These are phyloP conservation scores for Cladopsammia gracilis DNA, from an alignment of 64 coral and sea anemone species.

Conservation along the genomic window DNA sequence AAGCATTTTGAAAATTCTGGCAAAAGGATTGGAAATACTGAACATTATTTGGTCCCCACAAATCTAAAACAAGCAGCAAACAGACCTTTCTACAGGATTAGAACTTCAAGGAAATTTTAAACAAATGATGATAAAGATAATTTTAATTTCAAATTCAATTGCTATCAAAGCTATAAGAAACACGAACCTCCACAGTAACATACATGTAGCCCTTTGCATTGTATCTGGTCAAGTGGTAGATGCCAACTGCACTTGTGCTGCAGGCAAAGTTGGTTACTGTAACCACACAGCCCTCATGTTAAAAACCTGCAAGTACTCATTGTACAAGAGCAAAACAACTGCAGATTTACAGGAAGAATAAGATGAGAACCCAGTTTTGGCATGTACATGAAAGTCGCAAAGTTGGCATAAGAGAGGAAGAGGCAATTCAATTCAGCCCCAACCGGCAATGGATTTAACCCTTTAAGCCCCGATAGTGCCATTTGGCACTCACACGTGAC, in stretches of 20 bases:
- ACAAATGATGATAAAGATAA: too few species aligned
- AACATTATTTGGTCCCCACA: too few species aligned
- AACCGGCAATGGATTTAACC: conserved; percentile 8
- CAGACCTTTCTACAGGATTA: too few species aligned
- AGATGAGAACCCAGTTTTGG: conserved; percentile 3
- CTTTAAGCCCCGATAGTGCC: background rate
- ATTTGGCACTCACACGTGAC: too few species aligned
- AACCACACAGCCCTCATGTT: conserved; percentile 27
- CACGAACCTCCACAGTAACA: too few species aligned
- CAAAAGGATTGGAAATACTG: too few species aligned
- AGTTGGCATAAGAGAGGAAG: conserved; percentile 32
- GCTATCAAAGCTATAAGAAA: too few species aligned
- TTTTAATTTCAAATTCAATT: too few species aligned
- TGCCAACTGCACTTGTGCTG: conserved; percentile 66
- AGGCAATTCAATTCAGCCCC: conserved; percentile 22
- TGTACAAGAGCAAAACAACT: conserved; percentile 1
- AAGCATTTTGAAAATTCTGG: too few species aligned
- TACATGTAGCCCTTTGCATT: conserved; percentile 5
- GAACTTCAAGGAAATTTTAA: too few species aligned
- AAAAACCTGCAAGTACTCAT: conserved; percentile 22
- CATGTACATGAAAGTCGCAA: conserved; percentile 25
- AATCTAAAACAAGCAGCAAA: too few species aligned
- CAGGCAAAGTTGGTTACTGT: conserved; percentile 53
- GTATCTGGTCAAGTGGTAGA: conserved; percentile 44
- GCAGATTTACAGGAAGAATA: background rate